These are phyloP conservation scores for Pterostichus niger DNA, from an alignment of 2,888 invertebrate genomes.

Conservation along the genomic window DNA sequence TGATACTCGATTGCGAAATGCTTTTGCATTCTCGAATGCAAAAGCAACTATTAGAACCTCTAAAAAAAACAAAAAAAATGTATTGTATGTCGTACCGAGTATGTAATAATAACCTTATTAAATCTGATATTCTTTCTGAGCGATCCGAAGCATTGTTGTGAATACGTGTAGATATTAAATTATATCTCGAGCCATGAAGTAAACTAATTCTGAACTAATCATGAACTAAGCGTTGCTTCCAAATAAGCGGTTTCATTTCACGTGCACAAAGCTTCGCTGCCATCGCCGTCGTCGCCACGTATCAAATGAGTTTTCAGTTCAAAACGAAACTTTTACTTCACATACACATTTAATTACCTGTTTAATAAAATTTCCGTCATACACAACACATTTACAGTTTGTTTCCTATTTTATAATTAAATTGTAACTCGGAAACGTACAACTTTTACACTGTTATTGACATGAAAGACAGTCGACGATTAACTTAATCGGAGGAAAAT, in stretches of 20 bases:
- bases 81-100: too few species aligned
- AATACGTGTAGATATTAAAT: neutral
- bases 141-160: too few species aligned
- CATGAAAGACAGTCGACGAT: too few species aligned
- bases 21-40: too few species aligned
- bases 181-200: neutral
- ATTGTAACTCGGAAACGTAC: neutral
- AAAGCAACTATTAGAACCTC: too few species aligned
- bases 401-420: slow-evolving; percentile 14
- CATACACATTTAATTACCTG: slow-evolving; percentile 10
- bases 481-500: too few species aligned
- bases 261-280: neutral
- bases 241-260: slow-evolving; percentile 18
- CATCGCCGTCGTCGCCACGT: neutral
- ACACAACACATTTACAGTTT: neutral
- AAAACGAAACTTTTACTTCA: slow-evolving; percentile 15
- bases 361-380: slow-evolving; percentile 16
- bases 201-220: slow-evolving; percentile 12
- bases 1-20: too few species aligned
- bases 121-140: too few species aligned
- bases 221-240: neutral
- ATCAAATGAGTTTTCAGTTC: slow-evolving; percentile 26
- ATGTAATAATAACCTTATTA: too few species aligned
- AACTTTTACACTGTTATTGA: too few species aligned
- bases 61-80: too few species aligned